These are phyloP conservation scores for Strix uralensis DNA, from an alignment of 2,113 vertebrate genomes.

Conservation along the genomic window DNA sequence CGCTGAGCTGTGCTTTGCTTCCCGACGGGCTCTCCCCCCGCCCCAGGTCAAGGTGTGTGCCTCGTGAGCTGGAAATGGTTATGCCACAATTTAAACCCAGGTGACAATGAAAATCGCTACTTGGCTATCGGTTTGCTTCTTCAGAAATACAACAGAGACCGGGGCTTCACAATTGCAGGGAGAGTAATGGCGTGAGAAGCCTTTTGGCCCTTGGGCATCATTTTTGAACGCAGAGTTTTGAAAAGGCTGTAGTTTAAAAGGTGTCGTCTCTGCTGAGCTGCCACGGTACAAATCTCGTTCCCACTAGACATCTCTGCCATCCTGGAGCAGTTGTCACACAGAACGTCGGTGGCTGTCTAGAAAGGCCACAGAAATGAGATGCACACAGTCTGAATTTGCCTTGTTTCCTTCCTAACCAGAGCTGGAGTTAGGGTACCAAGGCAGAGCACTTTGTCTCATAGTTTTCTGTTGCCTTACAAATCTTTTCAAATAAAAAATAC, in stretches of 20 bases:
- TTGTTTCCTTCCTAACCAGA: neutral
- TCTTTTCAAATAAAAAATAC: neutral
- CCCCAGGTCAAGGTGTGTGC: neutral
- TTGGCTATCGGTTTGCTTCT: neutral
- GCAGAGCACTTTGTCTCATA: neutral
- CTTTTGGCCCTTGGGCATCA: neutral
- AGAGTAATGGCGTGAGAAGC: accelerated
- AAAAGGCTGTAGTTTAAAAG: neutral
- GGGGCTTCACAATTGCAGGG: neutral
- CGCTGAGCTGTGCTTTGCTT: neutral
- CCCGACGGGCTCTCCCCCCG: neutral
- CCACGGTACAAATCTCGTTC: neutral
- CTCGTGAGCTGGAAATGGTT: neutral
- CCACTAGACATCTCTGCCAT: neutral
- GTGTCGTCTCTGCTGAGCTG: neutral
- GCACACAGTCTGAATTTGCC: too few species aligned
- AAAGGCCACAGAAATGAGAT: neutral
- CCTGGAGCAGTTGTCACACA: neutral
- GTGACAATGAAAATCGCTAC: neutral
- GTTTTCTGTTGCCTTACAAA: neutral
- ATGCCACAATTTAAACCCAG: neutral
- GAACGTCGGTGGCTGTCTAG: neutral
- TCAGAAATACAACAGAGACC: neutral
- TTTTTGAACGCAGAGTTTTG: accelerated
- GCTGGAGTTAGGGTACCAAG: neutral